Evolutionary conservation across 2,888 invertebrate species (phyloP), one percentile per base, ranked within the genome.

Genomic region (Polyommatus iphigenia): DNA sequence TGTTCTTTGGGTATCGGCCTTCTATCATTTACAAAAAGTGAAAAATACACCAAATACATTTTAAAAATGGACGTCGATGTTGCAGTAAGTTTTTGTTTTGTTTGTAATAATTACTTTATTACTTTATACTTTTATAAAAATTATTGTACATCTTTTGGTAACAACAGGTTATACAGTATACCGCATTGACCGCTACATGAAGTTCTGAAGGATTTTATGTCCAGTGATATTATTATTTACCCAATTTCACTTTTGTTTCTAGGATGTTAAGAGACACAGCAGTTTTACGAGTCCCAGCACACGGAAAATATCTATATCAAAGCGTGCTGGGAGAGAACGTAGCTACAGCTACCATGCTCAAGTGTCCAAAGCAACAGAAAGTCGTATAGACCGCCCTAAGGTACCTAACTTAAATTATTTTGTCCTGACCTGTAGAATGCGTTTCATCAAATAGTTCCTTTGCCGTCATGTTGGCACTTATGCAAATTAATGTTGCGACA

Each of bases 261-360:
- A 93, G 91, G 90, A 91, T 80, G 80, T 89, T 50, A 91, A 90
- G 81, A 87, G 92, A 80, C 89, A 91, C 80, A 88, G 84, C 77
- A 93, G 93, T 84, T 92, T 92, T 81, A 89, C 87, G 24, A 90
- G 86, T 79, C 90, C 90, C 13, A 85, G 88, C 78, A 85, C 81
- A 8, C 89, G 87, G 81, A 85, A 87, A 81, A 84, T 85, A 4
- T 85, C 88, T 29, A 82, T 89, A 32, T 82, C 89, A 1, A 91
- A 89, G 82, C 86, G 89, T 81, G 79, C 85, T 76, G 91, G 92
- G 32, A 87, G 93, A 82, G 93, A 93, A 83, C 88, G 93, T 71
- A 91, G 91, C 82, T 88, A 91, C 78, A 92, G 90, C 80, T 93
- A 89, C 83, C 85, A 89, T 81, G 88, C 87, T n/a, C 87, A 84